Evolutionary conservation across 2,888 invertebrate species (phyloP).

Genomic region (Uropetala carovei): DNA sequence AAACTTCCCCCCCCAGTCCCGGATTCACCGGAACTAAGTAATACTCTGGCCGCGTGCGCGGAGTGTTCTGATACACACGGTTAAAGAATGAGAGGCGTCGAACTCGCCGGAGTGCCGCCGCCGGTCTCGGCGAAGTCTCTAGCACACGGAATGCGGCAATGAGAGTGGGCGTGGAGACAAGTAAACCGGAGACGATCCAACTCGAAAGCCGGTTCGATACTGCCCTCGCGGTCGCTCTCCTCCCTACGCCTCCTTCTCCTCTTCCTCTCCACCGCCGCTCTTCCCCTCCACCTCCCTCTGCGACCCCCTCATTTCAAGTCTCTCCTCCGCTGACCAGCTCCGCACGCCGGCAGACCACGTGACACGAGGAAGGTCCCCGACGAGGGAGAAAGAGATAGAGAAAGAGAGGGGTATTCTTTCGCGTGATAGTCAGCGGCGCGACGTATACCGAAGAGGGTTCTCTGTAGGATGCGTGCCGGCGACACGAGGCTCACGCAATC

Average conservation of each 20-base stretch:
- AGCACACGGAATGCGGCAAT: neutral
- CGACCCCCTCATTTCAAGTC: neutral
- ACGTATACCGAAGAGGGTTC: neutral
- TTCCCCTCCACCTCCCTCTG: neutral
- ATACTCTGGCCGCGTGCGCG: neutral
- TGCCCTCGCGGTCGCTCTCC: conserved; percentile 51
- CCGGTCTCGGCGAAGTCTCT: neutral
- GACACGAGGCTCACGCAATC: neutral
- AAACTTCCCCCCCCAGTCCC: no score
- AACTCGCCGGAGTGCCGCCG: neutral
- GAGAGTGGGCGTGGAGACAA: neutral
- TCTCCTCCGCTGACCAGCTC: neutral
- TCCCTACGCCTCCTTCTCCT: neutral
- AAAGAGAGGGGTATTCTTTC: neutral
- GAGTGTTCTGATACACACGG: conserved; percentile 27
- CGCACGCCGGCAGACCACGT: neutral
- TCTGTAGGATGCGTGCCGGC: neutral
- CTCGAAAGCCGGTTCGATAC: conserved; percentile 67
- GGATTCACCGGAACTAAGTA: no score
- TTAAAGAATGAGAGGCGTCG: neutral
- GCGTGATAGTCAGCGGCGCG: neutral
- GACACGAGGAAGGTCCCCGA: neutral
- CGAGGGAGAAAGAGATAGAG: no score
- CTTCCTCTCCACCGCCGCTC: neutral
- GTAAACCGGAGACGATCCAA: neutral